These are phyloP conservation scores for Orgyia antiqua DNA, from an alignment of 2,888 invertebrate species.

Conservation along the genomic window DNA sequence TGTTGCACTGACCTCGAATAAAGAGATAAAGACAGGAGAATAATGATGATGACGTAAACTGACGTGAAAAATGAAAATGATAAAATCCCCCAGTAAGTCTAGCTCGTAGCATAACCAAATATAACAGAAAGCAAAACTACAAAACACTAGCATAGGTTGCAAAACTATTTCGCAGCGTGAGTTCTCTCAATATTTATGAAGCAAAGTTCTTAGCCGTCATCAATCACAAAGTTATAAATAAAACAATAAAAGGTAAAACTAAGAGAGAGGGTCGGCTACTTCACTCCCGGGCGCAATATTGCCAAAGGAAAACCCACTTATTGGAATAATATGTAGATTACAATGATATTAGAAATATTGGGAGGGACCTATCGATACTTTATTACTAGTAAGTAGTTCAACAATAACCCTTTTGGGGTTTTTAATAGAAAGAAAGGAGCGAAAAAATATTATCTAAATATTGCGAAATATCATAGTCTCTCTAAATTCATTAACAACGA, in stretches of 20 bases:
- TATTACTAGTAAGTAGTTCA: slow-evolving; percentile 42
- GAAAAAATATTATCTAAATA: too few relatives aligned
- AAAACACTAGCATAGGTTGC: slow-evolving; percentile 15
- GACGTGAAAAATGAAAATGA: too few relatives aligned
- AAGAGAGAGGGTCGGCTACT: slow-evolving; percentile 63
- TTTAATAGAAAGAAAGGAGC: too few relatives aligned
- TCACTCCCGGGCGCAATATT: slow-evolving; percentile 61
- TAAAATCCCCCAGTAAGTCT: too few relatives aligned
- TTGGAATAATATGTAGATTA: slow-evolving; percentile 78
- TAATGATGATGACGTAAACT: too few relatives aligned
- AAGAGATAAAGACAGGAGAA: too few relatives aligned
- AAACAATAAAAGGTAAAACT: slow-evolving; percentile 78
- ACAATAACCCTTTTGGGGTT: slow-evolving; percentile 45
- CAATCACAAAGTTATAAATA: slow-evolving; percentile 79
- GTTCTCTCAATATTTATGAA: slow-evolving; percentile 75
- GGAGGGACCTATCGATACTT: slow-evolving; percentile 54
- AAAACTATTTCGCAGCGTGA: slow-evolving; percentile 60
- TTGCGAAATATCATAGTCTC: too few relatives aligned
- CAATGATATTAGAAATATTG: slow-evolving; percentile 65
- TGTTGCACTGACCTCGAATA: too few relatives aligned
- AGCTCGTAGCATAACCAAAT: too few relatives aligned
- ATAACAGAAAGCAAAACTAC: too few relatives aligned
- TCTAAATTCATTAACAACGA: too few relatives aligned
- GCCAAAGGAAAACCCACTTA: slow-evolving; percentile 65
- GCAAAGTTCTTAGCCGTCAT: slow-evolving; percentile 67